phyloP scores from a whole-genome alignment of 2,797 vertebrate species.

The Rhodeus uyekii region DNA sequence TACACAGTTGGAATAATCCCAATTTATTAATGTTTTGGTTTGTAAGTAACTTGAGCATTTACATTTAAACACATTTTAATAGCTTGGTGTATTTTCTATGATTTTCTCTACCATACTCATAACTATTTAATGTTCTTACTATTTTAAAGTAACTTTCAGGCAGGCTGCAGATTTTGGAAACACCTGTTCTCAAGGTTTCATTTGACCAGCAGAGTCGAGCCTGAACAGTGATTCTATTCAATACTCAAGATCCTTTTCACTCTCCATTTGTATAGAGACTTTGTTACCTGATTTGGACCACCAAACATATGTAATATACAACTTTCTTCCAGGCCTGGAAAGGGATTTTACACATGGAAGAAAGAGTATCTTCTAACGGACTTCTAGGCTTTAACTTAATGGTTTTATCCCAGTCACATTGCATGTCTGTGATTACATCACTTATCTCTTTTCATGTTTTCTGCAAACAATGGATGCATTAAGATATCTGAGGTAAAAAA shows the following conservation, averaged over 20 bases:
- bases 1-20: background rate
- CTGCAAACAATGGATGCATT: background rate
- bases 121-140: background rate
- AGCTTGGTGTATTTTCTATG: background rate
- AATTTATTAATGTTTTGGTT: background rate
- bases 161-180: background rate
- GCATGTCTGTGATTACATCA: background rate
- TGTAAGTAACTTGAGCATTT: background rate
- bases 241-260: conserved; percentile 2
- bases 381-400: background rate
- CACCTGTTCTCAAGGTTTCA: conserved; percentile 10
- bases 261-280: conserved; percentile 3
- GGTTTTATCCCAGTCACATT: too few species aligned
- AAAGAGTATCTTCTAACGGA: background rate
- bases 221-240: conserved; percentile 21
- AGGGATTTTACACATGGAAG: background rate
- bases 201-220: background rate
- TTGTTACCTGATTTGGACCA: background rate
- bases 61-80: background rate
- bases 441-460: background rate
- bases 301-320: background rate
- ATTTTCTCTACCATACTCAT: background rate
- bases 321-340: background rate
- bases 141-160: background rate
- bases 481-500: background rate